These are phyloP conservation scores for Apodemus speciosus DNA, from an alignment of 2,113 vertebrate genomes.

Conservation along the genomic window DNA sequence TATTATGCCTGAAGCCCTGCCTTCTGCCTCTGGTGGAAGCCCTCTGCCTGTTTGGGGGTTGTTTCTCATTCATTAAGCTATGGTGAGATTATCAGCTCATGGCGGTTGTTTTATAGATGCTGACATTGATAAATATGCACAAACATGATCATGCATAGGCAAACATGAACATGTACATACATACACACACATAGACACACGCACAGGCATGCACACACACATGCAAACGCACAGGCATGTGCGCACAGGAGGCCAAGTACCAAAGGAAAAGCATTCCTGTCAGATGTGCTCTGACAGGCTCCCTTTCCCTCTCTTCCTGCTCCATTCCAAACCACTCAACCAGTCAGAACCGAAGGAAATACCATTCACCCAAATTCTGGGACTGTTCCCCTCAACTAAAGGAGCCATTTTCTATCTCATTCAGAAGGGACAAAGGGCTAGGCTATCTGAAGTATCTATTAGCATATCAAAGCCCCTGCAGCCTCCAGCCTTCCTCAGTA, in stretches of 20 bases:
- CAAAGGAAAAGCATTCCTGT: slow-evolving; percentile 23
- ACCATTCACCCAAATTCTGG: neutral
- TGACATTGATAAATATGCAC: neutral
- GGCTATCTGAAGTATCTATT: neutral
- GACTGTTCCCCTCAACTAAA: neutral
- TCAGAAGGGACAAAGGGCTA: neutral
- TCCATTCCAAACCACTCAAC: neutral
- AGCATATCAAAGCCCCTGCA: neutral
- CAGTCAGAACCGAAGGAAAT: neutral
- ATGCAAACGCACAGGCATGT: neutral
- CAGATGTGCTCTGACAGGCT: neutral
- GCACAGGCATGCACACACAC: neutral
- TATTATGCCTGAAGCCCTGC: slow-evolving; percentile 9
- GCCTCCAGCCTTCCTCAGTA: neutral
- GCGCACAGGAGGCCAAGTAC: neutral
- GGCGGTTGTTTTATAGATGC: neutral
- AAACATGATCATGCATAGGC: neutral
- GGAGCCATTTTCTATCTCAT: too few species aligned
- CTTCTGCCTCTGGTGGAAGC: slow-evolving; percentile 55
- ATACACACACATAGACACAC: too few species aligned
- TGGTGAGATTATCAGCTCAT: neutral
- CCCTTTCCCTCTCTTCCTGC: neutral
- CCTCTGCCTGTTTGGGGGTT: slow-evolving; percentile 17
- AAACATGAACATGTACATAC: accelerated
- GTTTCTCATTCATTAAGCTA: slow-evolving; percentile 36